Evolutionary conservation across 2,113 vertebrate genomes (phyloP), one percentile per base, ranked within the genome.

Genomic region (Vidua macroura): DNA sequence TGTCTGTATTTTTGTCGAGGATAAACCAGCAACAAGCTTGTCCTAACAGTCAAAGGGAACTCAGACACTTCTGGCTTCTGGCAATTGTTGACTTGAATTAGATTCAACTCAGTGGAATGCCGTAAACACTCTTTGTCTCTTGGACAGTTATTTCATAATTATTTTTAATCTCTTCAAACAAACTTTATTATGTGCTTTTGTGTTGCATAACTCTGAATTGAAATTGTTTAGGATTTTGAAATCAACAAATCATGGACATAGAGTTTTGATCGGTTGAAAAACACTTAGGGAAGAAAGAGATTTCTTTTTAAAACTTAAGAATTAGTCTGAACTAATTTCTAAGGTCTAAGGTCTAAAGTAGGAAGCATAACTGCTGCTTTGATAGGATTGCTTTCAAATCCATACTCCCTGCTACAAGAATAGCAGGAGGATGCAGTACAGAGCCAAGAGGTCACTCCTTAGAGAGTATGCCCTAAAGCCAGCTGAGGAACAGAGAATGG

Each of bases 111-210:
- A 33, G 9, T 88, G 83, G 83, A 93, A 89, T 92, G 69, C 44
- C 66, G 58, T 83, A 68, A 95, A 66, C 35, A n/a, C 15, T 74
- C 39, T 84, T 25, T 41, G 35, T 83, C 48, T 69, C 81, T 84
- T 84, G 60, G 80, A 75, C 59, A 31, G 64, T 58, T 85, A 55
- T 83, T 90, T 83, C 43, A 84, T 59, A 81, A 86, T 92, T 92
- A 84, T 82, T 95, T 93, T 46, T 89, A 75, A 86, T 91, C 10
- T 86, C 20, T 52, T 93, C 66, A 84, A 89, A 91, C 44, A 93
- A 86, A 82, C 23, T 72, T 75, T 64, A 75, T n/a, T 12, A 22
- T 10, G 33, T 81, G n/a, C 37, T 74, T 69, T 6, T n/a, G 31
- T 9, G 27, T 73, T 93, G 44, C 68, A 68, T 58, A 83, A 86